phyloP scores from a whole-genome alignment of 2,113 vertebrate species.

The Anser brachyrhynchus region DNA sequence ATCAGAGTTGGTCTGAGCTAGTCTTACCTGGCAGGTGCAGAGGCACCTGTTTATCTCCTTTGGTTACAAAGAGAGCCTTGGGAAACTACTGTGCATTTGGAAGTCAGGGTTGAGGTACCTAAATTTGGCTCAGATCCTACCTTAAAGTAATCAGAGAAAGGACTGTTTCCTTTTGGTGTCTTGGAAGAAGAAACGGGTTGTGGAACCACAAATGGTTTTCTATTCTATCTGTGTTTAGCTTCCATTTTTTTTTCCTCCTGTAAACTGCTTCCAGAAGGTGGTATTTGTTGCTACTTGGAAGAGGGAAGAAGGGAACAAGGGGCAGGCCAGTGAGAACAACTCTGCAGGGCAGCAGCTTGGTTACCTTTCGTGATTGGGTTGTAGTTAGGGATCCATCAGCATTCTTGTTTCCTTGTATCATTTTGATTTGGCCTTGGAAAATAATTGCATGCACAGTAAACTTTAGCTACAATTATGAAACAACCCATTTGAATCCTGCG shows the following conservation, averaged over 20 bases:
- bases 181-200: not conserved
- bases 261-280: not conserved
- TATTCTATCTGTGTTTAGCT: not conserved
- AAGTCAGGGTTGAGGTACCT: not conserved
- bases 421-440: not conserved
- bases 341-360: not conserved
- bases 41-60: not conserved
- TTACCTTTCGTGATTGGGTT: not conserved
- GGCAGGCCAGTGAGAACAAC: not conserved
- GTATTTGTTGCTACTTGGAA: not conserved
- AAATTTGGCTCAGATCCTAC: not conserved
- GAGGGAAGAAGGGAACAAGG: not conserved
- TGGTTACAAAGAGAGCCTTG: not conserved
- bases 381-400: not conserved
- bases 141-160: rapidly evolving
- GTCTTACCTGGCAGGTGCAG: no score
- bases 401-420: not conserved
- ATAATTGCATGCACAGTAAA: not conserved
- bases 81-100: not conserved
- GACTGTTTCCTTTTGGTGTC: not conserved
- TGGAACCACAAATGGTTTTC: not conserved
- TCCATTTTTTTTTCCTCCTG: not conserved
- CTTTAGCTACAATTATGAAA: not conserved
- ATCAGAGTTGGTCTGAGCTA: not conserved
- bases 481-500: not conserved